Evolutionary conservation across 2,797 vertebrate genomes (phyloP).

Genomic region (Luscinia megarhynchos): DNA sequence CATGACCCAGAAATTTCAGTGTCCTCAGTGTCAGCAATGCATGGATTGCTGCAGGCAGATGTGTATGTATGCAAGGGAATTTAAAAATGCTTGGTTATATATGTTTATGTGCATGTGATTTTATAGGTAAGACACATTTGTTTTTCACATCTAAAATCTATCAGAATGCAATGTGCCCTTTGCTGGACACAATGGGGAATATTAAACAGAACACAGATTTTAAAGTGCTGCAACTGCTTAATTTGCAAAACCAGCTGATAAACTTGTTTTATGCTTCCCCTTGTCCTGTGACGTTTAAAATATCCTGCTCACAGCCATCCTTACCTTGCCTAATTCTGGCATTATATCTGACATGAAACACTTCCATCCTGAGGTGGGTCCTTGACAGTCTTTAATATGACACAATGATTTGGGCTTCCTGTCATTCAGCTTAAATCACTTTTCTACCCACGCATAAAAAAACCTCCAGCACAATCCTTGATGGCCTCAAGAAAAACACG

Average conservation of each 20-base stretch:
- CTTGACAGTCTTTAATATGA: slow-evolving; percentile 51
- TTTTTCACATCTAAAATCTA: background rate
- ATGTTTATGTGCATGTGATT: background rate
- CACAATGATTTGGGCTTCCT: slow-evolving; percentile 54
- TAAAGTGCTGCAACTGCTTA: background rate
- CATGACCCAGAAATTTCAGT: background rate
- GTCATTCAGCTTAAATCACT: slow-evolving; percentile 48
- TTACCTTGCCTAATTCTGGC: background rate
- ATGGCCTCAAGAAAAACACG: background rate
- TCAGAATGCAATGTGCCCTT: background rate
- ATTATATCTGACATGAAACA: background rate
- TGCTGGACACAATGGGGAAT: background rate
- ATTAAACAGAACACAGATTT: background rate
- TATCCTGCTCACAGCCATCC: background rate
- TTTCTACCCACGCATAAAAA: background rate
- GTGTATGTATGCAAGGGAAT: background rate
- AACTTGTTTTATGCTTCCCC: background rate
- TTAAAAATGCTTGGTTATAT: background rate
- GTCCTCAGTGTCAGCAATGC: rapidly evolving
- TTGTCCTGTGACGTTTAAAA: background rate
- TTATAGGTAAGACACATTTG: background rate
- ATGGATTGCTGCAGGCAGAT: background rate
- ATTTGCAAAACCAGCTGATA: background rate
- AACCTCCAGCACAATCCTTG: background rate
- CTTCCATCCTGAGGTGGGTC: slow-evolving; percentile 33